phyloP scores from a whole-genome alignment of 1,140 invertebrate genomes.

The Drosophila funebris region DNA sequence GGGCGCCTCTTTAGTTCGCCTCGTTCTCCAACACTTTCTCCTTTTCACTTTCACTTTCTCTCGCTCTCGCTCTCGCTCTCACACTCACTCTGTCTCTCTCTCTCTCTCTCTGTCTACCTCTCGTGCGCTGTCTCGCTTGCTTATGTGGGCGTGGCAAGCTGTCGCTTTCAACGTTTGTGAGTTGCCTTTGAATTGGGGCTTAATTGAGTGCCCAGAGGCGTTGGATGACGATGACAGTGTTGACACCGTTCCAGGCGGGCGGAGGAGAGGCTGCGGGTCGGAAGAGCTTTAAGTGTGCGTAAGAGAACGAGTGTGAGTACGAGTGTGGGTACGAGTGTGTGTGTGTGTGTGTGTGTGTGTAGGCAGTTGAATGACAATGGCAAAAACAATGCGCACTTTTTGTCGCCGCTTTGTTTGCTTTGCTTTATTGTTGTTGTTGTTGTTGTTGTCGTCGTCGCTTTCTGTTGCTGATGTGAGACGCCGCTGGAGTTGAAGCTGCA shows the following conservation, averaged over 20 bases:
- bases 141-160: constrained; percentile 24
- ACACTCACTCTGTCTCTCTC: background rate
- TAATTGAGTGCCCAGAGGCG: constrained; percentile 76
- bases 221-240: constrained; percentile 24
- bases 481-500: constrained; percentile 18
- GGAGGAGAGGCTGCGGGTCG: background rate
- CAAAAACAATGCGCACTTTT: constrained; percentile 48
- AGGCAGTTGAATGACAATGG: constrained; percentile 35
- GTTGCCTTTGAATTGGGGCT: constrained; percentile 63
- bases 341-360: background rate
- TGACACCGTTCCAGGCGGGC: constrained; percentile 26
- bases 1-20: background rate
- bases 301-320: background rate
- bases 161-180: constrained; percentile 56
- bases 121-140: background rate
- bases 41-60: background rate
- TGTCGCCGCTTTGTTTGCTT: constrained; percentile 37
- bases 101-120: background rate
- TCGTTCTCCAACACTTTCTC: background rate
- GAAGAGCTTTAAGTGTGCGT: background rate
- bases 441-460: constrained; percentile 10
- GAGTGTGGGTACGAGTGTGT: background rate
- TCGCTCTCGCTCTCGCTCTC: background rate
- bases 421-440: constrained; percentile 9
- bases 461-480: constrained; percentile 16